Conservation (phyloP, 2,888 invertebrate species). For the Carabus problematicus region DNA sequence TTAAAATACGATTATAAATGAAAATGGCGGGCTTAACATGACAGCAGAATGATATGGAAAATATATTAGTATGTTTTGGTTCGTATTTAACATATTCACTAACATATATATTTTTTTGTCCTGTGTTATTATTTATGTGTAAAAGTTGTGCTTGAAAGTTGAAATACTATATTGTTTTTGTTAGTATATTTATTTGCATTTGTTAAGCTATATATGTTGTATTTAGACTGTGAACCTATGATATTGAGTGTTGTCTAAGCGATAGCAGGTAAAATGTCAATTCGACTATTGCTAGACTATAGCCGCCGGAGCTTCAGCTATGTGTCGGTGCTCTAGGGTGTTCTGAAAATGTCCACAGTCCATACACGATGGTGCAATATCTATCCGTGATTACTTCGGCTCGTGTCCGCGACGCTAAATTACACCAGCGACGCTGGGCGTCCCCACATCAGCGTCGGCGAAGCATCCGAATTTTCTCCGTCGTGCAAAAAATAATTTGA, state of each 20-base stretch:
- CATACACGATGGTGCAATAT: conserved; percentile 51
- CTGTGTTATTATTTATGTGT: too few relatives aligned
- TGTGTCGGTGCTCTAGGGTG: conserved; percentile 20
- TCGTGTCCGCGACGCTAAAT: conserved; percentile 53
- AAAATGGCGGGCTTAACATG: too few relatives aligned
- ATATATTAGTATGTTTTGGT: too few relatives aligned
- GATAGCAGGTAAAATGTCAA: conserved; percentile 23
- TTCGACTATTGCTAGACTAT: conserved; percentile 23
- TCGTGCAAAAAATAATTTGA: too few relatives aligned
- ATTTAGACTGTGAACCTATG: too few relatives aligned
- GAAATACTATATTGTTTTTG: too few relatives aligned
- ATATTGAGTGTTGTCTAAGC: too few relatives aligned
- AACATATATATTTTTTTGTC: not conserved
- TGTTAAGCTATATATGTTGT: too few relatives aligned
- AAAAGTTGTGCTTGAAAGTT: too few relatives aligned
- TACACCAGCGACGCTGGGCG: conserved; percentile 34
- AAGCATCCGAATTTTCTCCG: too few relatives aligned
- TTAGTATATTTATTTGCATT: too few relatives aligned
- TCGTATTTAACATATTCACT: not conserved
- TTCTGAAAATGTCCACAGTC: conserved; percentile 40
- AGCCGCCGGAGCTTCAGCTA: not conserved
- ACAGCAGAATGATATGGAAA: not conserved
- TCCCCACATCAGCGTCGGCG: too few relatives aligned
- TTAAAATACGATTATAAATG: not conserved
- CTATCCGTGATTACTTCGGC: conserved; percentile 54